Base-by-base conservation (phyloP, 2,113 vertebrate genomes). In the Tragelaphus scriptus region DNA sequence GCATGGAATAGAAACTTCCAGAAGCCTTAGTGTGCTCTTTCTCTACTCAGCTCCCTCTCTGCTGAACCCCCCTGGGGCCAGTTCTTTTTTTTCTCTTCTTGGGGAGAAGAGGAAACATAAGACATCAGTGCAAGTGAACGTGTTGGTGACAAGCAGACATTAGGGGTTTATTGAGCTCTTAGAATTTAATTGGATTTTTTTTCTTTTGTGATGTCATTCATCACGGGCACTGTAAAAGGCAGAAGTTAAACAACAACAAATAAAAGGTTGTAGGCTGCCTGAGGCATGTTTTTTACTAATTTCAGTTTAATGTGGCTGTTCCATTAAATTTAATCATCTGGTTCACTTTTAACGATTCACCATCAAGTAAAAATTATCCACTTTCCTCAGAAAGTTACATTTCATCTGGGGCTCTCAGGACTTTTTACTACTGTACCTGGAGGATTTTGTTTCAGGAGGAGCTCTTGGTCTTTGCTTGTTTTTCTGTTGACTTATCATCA, bases 291-390 rank as follows among this genome's bases (percentile, higher is more conserved):
- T 97, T 93, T 97, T 92, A 97, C 88, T 98, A 98, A 96, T 98
- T 98, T 98, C 98, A 96, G 56, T 98, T 98, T 98, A 98, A 98
- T 97, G 98, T 55, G 90, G 82, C 88, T 96, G 85, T 98, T 97
- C 93, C 94, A 98, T 98, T 98, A 99, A 98, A 92, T 97, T 97
- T 98, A 99, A 98, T 97, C 97, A 98, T 98, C 97, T 98, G 97
- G 94, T 95, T 98, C 88, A 90, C 82, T 97, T 98, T 97, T 97
- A 99, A 98, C 23, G 92, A 98, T 98, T 96, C 97, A 58, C 68
- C 96, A 90, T 97, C 71, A 98, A 94, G 97, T 92, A 97, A 98
- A 98, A 98, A 96, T 94, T 85, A 94, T 28, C 25, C 53, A 88
- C 63, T 97, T 56, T 14, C 23, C 65, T 88, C 3, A 0, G 44